Evolutionary conservation across 2,888 invertebrate genomes (phyloP).

Genomic region (Cheiracanthium punctorium): DNA sequence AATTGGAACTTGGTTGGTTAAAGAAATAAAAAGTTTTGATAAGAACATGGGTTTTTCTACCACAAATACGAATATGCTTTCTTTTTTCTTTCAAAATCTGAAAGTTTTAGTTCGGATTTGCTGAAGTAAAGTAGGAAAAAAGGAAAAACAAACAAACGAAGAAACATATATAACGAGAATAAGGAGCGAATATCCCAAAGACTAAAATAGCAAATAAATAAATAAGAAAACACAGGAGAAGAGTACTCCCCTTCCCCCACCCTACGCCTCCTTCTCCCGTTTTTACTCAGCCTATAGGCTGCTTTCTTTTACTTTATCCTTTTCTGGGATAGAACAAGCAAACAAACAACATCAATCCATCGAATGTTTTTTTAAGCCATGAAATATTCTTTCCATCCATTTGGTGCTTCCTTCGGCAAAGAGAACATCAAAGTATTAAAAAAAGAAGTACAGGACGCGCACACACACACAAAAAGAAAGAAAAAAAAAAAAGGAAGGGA

Average conservation of each 20-base stretch:
- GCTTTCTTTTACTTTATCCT: slow-evolving; percentile 48
- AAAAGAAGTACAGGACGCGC: background rate
- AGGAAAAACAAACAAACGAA: no score
- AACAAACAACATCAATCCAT: slow-evolving; percentile 68
- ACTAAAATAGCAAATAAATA: slow-evolving; percentile 33
- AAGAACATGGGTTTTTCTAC: background rate
- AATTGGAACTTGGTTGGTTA: no score
- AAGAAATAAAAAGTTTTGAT: background rate
- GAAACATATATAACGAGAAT: background rate
- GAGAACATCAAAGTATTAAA: slow-evolving; percentile 45
- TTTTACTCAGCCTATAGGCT: slow-evolving; percentile 15
- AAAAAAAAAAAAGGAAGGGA: slow-evolving; percentile 23
- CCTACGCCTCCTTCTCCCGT: no score
- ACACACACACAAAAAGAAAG: slow-evolving; percentile 34
- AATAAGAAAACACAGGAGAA: slow-evolving; percentile 19
- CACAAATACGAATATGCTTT: background rate
- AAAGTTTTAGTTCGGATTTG: slow-evolving; percentile 53
- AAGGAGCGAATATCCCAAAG: slow-evolving; percentile 6
- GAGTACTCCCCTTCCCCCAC: background rate
- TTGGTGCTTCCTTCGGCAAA: slow-evolving; percentile 50
- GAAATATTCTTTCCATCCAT: slow-evolving; percentile 66
- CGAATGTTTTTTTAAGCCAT: slow-evolving; percentile 69
- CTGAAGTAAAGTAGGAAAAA: slow-evolving; percentile 1
- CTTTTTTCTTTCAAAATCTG: slow-evolving; percentile 11
- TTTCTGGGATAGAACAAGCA: slow-evolving; percentile 40